phyloP scores from a whole-genome alignment of 2,888 invertebrate genomes.

The Drosophila neotestacea region DNA sequence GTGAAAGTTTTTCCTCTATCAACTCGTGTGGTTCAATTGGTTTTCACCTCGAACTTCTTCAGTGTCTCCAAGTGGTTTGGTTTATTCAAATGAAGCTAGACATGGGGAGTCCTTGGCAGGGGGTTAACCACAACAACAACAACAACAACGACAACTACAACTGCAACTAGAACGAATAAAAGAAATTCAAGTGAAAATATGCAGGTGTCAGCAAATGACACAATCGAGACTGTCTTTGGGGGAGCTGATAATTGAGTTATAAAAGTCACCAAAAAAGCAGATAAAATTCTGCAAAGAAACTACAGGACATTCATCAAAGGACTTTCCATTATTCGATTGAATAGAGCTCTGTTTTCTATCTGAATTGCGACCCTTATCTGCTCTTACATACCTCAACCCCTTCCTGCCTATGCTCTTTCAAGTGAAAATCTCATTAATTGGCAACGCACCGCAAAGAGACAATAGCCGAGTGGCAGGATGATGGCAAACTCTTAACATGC shows the following conservation, averaged over 20 bases:
- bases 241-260: slow-evolving; percentile 21
- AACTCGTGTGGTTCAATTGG: slow-evolving; percentile 51
- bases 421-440: slow-evolving; percentile 59
- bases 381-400: not conserved
- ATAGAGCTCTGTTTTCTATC: slow-evolving; percentile 1
- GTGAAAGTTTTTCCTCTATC: slow-evolving; percentile 57
- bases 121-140: slow-evolving; percentile 32
- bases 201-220: slow-evolving; percentile 59
- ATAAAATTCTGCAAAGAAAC: not conserved
- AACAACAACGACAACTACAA: not conserved
- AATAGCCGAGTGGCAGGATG: slow-evolving; percentile 31
- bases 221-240: slow-evolving; percentile 27
- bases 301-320: not conserved
- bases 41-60: slow-evolving; percentile 15
- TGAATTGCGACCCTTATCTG: not conserved
- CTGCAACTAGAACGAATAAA: not conserved
- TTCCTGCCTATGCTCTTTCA: slow-evolving; percentile 4
- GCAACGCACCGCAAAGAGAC: slow-evolving; percentile 47
- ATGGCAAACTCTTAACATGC: slow-evolving; percentile 35
- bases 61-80: slow-evolving; percentile 19
- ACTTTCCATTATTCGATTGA: slow-evolving; percentile 9
- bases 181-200: slow-evolving; percentile 6
- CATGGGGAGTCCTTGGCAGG: slow-evolving; percentile 29
- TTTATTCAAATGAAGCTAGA: slow-evolving; percentile 57
- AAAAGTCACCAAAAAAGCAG: slow-evolving; percentile 4